phyloP scores from a whole-genome alignment of 2,888 invertebrate genomes.

The Agrochola litura region DNA sequence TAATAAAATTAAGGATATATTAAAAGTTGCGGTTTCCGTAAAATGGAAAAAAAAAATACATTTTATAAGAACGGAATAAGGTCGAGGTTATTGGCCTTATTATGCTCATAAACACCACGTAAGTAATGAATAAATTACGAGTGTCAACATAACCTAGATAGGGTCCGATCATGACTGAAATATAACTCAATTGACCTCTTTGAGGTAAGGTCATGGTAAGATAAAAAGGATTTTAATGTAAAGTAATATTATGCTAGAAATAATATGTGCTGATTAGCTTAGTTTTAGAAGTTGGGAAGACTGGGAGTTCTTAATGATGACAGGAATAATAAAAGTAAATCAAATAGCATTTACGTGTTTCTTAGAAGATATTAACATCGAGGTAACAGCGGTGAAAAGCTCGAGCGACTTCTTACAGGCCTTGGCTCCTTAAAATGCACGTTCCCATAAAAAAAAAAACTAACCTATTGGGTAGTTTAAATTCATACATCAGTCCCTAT shows the following conservation, averaged over 20 bases:
- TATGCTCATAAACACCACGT: slow-evolving; percentile 23
- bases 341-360: not conserved
- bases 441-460: not conserved
- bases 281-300: not conserved
- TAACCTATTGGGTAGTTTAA: not conserved
- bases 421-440: not conserved
- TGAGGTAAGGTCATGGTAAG: slow-evolving; percentile 21
- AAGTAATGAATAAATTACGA: slow-evolving; percentile 33
- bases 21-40: not conserved
- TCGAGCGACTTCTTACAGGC: not conserved
- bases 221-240: slow-evolving; percentile 17
- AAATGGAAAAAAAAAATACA: not conserved
- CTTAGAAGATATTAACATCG: not conserved
- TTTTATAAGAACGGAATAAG: slow-evolving; percentile 3
- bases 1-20: not conserved
- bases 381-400: not conserved
- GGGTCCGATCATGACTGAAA: slow-evolving; percentile 35
- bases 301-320: not conserved
- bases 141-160: slow-evolving; percentile 46
- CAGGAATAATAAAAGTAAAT: not conserved
- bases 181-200: slow-evolving; percentile 28
- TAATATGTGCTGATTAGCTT: not conserved
- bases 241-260: not conserved
- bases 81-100: slow-evolving; percentile 11
- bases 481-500: not conserved